These are phyloP conservation scores for Lepidurus packardi DNA, from an alignment of 1,140 invertebrate species.

Conservation along the genomic window DNA sequence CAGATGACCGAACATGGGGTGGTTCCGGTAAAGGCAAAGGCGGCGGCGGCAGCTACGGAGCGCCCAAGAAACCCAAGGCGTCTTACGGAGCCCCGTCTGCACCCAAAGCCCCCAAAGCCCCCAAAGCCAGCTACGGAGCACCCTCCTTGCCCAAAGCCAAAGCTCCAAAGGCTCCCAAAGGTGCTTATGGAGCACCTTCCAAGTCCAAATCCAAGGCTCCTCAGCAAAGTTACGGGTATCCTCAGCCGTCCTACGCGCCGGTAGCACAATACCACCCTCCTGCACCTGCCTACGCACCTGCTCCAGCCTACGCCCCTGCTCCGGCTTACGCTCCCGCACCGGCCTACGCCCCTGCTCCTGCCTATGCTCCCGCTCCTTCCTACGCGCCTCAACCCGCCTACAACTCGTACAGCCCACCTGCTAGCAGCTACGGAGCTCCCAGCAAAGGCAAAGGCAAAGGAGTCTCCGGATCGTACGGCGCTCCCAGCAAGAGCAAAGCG, in stretches of 20 bases:
- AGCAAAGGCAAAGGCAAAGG: constrained; percentile 20
- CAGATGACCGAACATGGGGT: constrained; percentile 33
- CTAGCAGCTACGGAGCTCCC: constrained; percentile 26
- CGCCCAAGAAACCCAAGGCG: constrained; percentile 33
- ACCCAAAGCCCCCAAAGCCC: constrained; percentile 34
- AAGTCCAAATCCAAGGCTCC: constrained; percentile 32
- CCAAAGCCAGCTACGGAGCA: constrained; percentile 33
- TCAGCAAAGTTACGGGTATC: constrained; percentile 25
- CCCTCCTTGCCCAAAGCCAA: constrained; percentile 31
- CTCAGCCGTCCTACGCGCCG: constrained; percentile 27
- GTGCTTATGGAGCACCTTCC: constrained; percentile 31
- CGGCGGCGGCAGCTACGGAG: constrained; percentile 24
- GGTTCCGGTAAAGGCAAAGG: constrained; percentile 23
- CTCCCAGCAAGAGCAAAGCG: constrained; percentile 23
- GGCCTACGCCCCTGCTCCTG: not conserved
- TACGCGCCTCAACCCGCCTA: constrained; percentile 26
- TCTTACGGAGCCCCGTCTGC: constrained; percentile 32
- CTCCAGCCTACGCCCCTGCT: constrained; percentile 15
- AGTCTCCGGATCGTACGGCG: constrained; percentile 18
- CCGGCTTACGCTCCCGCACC: constrained; percentile 28
- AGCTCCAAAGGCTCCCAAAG: constrained; percentile 32
- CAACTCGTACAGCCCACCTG: constrained; percentile 19
- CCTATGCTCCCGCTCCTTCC: constrained; percentile 27
- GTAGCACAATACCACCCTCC: constrained; percentile 16
- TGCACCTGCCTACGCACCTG: constrained; percentile 26